phyloP scores from a whole-genome alignment of 2,113 vertebrate genomes.

The Pipra filicauda region DNA sequence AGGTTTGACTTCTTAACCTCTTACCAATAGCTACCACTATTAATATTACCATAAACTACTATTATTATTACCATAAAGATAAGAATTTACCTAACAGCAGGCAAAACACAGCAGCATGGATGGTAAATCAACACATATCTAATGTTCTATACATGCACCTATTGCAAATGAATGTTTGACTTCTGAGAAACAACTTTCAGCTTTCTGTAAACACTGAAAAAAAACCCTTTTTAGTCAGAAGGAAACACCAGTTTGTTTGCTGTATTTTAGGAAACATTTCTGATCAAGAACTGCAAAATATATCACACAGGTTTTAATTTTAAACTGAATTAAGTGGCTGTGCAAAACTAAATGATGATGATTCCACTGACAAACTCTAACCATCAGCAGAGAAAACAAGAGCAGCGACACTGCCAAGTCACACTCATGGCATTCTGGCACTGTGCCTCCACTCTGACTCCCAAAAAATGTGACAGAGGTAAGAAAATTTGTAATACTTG shows the following conservation, averaged over 20 bases:
- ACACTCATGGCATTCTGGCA: not conserved
- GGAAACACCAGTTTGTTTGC: not conserved
- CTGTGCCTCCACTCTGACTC: not conserved
- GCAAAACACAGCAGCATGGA: not conserved
- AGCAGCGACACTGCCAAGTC: not conserved
- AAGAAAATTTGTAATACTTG: constrained; percentile 20
- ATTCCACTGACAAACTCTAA: not conserved
- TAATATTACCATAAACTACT: not conserved
- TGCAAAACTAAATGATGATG: not conserved
- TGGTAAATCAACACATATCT: not conserved
- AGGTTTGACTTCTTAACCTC: not conserved
- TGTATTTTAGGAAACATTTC: not conserved
- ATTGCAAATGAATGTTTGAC: not conserved
- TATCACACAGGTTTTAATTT: not conserved
- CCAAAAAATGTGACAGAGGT: not conserved
- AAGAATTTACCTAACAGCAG: not conserved
- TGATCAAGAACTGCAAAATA: not conserved
- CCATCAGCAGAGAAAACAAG: not conserved
- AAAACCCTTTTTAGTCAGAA: not conserved
- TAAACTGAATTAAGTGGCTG: not conserved
- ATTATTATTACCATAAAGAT: not conserved
- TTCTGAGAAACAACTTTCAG: not conserved
- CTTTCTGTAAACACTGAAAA: not conserved
- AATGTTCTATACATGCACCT: accelerated
- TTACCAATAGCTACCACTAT: not conserved